Conservation (phyloP, 2,113 vertebrate genomes). For the Micronycteris hirsuta region DNA sequence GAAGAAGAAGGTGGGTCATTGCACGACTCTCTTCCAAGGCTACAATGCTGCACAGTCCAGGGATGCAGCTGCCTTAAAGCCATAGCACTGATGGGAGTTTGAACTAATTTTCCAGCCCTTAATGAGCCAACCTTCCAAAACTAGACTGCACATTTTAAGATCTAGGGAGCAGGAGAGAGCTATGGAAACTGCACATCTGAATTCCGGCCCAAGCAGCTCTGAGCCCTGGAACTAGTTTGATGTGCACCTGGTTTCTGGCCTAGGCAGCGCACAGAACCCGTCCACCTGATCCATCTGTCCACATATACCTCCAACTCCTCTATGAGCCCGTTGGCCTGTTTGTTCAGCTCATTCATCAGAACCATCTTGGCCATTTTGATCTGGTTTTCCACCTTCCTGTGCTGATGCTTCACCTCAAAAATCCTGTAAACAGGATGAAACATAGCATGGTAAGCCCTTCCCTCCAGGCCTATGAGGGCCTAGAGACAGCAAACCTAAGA, state of each 20-base stretch:
- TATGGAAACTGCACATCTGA: background rate
- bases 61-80: background rate
- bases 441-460: background rate
- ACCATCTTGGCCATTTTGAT: conserved; percentile 99
- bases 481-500: background rate
- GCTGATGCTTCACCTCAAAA: conserved; percentile 93
- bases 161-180: background rate
- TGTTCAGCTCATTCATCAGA: conserved; percentile 97
- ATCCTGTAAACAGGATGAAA: conserved; percentile 81
- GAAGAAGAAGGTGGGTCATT: background rate
- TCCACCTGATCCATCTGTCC: background rate
- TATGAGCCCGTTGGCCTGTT: conserved; percentile 94
- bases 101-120: background rate
- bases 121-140: background rate
- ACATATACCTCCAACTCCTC: conserved; percentile 95
- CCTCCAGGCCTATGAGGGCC: background rate
- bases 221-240: background rate
- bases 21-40: background rate
- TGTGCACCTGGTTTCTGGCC: background rate
- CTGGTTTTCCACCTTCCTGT: conserved; percentile 96
- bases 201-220: background rate
- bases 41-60: background rate
- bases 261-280: background rate
- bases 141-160: conserved; percentile 14
- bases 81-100: background rate